A percentile compares a stretch with the other conserved stretches of the same genome.
phyloP scores from a whole-genome alignment of 2,888 invertebrate genomes.

The Acanthopleura granulata region DNA sequence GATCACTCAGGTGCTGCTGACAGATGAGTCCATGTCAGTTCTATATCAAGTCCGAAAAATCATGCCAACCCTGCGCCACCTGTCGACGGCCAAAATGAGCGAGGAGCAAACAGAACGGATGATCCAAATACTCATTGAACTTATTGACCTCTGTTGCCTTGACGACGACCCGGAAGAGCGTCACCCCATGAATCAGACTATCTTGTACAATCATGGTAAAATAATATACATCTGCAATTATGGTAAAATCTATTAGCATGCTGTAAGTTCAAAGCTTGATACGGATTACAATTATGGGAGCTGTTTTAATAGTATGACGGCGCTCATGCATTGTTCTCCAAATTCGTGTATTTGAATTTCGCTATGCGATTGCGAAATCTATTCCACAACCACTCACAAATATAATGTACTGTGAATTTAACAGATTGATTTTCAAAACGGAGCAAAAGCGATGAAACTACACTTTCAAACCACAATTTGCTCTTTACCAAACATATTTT shows the following conservation, averaged over 20 bases:
- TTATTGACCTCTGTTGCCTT: constrained; percentile 52
- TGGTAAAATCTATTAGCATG: constrained; percentile 33
- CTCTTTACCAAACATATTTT: too few relatives aligned
- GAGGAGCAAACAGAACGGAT: constrained; percentile 47
- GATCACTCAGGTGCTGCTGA: constrained; percentile 55
- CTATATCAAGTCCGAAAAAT: constrained; percentile 43
- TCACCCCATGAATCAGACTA: constrained; percentile 61
- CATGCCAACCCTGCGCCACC: constrained; percentile 48
- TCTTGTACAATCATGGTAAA: constrained; percentile 60
- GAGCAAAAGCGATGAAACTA: too few relatives aligned
- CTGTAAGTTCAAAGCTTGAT: too few relatives aligned
- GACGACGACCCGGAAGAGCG: constrained; percentile 53
- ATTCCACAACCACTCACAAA: too few relatives aligned
- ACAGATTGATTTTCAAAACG: too few relatives aligned
- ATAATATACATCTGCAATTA: constrained; percentile 56
- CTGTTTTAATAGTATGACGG: too few relatives aligned
- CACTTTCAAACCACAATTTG: too few relatives aligned
- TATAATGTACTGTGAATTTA: too few relatives aligned
- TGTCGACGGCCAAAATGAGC: constrained; percentile 52
- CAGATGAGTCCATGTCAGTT: constrained; percentile 51
- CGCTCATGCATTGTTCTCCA: too few relatives aligned
- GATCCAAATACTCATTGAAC: constrained; percentile 44
- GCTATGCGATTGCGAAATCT: too few relatives aligned
- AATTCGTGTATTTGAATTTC: too few relatives aligned
- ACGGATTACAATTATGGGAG: too few relatives aligned